phyloP scores from a whole-genome alignment of 2,113 vertebrate species.

The Chelonoidis abingdonii region DNA sequence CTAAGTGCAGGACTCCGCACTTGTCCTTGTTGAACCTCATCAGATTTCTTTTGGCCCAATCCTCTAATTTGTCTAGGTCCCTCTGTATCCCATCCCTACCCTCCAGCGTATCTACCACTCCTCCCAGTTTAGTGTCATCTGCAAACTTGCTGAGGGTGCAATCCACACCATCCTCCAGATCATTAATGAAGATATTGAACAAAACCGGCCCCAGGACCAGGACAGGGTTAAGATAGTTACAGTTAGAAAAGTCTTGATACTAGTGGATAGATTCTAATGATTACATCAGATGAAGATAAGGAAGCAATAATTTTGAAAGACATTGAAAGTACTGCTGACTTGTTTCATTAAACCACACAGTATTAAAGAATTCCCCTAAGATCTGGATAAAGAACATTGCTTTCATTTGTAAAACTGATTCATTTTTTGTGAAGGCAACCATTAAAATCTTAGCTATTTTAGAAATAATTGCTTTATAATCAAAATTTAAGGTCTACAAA shows the following conservation, averaged over 20 bases:
- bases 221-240: conserved; percentile 73
- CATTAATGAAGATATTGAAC: too few relatives aligned
- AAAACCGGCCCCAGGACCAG: too few relatives aligned
- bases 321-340: conserved; percentile 62
- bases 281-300: conserved; percentile 80
- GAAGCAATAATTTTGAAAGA: conserved; percentile 76
- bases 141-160: too few relatives aligned
- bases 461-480: conserved; percentile 61
- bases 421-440: conserved; percentile 67
- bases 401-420: conserved; percentile 76
- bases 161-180: too few relatives aligned
- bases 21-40: too few relatives aligned
- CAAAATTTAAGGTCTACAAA: conserved; percentile 50
- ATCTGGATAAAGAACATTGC: conserved; percentile 74
- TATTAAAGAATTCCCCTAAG: conserved; percentile 82
- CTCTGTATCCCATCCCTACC: too few relatives aligned
- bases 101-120: too few relatives aligned
- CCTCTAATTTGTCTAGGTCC: too few relatives aligned
- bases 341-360: conserved; percentile 80
- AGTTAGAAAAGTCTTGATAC: conserved; percentile 72
- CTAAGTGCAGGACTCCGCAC: too few relatives aligned
- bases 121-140: too few relatives aligned
- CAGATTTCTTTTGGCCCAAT: too few relatives aligned
- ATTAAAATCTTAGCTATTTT: conserved; percentile 57
- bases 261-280: conserved; percentile 82